These are phyloP conservation scores for Tachystola acroxantha DNA, from an alignment of 2,888 invertebrate genomes.

Conservation along the genomic window DNA sequence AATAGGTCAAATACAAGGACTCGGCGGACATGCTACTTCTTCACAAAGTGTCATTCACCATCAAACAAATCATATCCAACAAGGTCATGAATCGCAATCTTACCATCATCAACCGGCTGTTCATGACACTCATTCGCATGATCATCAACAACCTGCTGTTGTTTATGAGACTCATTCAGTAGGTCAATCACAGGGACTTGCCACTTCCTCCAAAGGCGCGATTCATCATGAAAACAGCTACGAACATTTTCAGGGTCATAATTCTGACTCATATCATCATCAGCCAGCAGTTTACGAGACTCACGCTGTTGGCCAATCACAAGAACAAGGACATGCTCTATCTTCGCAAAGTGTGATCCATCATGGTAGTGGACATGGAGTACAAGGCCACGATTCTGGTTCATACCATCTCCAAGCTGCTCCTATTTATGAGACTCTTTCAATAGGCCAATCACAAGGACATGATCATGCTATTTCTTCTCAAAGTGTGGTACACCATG, in stretches of 20 bases:
- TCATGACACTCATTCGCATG: neutral
- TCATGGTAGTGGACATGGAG: slow-evolving; percentile 9
- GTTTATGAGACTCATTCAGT: too few species aligned
- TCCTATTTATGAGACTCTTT: too few species aligned
- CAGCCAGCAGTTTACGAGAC: neutral
- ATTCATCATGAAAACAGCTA: slow-evolving; percentile 22
- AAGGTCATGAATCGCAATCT: too few species aligned
- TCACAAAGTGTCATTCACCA: neutral
- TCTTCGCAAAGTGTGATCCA: slow-evolving; percentile 17
- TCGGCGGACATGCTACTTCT: neutral
- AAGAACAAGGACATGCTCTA: neutral
- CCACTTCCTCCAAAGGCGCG: slow-evolving; percentile 36
- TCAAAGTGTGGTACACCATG: neutral
- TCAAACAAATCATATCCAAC: neutral
- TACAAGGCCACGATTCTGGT: too few species aligned
- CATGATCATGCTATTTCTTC: slow-evolving; percentile 1
- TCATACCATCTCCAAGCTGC: too few species aligned
- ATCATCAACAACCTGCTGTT: neutral
- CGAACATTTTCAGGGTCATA: too few species aligned
- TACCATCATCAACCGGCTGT: neutral
- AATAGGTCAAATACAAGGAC: neutral
- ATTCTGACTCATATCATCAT: neutral
- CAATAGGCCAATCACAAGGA: neutral
- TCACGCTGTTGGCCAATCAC: neutral
- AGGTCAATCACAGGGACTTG: slow-evolving; percentile 6